phyloP scores from a whole-genome alignment of 92 coral and sea anemone species.

The Paragorgia papillata region DNA sequence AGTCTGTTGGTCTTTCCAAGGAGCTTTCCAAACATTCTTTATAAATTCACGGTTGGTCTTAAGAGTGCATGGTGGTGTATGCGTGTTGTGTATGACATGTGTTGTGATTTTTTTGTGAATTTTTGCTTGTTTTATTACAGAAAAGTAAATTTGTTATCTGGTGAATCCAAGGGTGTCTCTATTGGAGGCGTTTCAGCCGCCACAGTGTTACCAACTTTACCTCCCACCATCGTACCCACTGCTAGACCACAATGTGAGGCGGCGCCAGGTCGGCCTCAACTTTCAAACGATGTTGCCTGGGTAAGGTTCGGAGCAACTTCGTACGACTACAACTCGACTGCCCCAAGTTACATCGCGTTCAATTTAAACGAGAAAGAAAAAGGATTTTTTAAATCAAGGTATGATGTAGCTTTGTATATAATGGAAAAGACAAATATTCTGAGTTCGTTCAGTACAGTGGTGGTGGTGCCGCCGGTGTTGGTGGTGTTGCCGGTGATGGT shows the following conservation, averaged over 20 bases:
- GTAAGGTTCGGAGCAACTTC: conserved; percentile 26
- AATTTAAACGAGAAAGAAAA: conserved; percentile 34
- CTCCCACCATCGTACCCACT: conserved; percentile 39
- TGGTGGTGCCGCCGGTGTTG: too few species aligned
- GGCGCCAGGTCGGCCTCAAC: background rate
- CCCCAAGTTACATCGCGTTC: conserved; percentile 62
- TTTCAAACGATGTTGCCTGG: conserved; percentile 7
- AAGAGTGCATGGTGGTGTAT: too few species aligned
- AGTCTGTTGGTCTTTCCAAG: conserved; percentile 68
- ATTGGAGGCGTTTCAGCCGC: conserved; percentile 61
- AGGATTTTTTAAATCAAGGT: conserved; percentile 34
- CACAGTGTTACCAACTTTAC: conserved; percentile 35
- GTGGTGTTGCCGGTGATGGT: too few species aligned
- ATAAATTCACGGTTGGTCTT: conserved; percentile 58
- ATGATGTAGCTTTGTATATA: background rate
- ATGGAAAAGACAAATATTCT: too few species aligned
- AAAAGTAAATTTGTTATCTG: conserved; percentile 58
- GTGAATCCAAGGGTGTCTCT: conserved; percentile 58
- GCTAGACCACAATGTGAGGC: conserved; percentile 40
- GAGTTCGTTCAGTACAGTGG: conserved; percentile 15
- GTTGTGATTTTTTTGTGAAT: too few species aligned
- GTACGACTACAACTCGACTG: conserved; percentile 27
- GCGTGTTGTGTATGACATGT: too few species aligned
- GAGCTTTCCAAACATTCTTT: conserved; percentile 68
- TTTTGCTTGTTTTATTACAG: conserved; percentile 36